phyloP scores from a whole-genome alignment of 2,888 invertebrate genomes.

The Resseliella maxima region DNA sequence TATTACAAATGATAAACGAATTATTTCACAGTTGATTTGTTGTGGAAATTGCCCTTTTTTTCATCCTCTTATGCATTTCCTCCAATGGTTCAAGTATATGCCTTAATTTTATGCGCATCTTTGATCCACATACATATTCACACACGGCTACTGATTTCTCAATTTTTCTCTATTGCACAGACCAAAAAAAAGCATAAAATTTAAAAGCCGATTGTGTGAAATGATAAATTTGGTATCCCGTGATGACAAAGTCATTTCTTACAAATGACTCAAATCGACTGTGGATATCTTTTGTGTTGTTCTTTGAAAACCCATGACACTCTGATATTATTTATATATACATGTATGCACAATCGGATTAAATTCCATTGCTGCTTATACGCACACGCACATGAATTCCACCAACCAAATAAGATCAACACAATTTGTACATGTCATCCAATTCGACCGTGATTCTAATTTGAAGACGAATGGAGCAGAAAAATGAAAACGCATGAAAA shows the following conservation, averaged over 20 bases:
- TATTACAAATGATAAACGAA: slow-evolving; percentile 49
- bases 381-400: slow-evolving; percentile 47
- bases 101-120: slow-evolving; percentile 28
- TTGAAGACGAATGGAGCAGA: too few species aligned
- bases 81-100: neutral
- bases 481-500: too few species aligned
- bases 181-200: neutral
- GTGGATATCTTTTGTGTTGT: neutral
- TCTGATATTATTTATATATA: slow-evolving; percentile 19
- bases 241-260: slow-evolving; percentile 31
- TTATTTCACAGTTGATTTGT: slow-evolving; percentile 54
- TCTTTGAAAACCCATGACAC: neutral
- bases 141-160: slow-evolving; percentile 30
- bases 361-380: neutral
- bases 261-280: neutral
- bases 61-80: neutral
- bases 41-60: neutral
- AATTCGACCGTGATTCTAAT: neutral
- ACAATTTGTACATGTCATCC: slow-evolving; percentile 39
- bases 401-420: neutral
- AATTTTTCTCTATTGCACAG: neutral
- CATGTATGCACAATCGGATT: slow-evolving; percentile 49
- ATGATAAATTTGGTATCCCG: slow-evolving; percentile 55
- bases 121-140: slow-evolving; percentile 2
- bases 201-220: slow-evolving; percentile 41